Conservation (phyloP, 2,797 vertebrate genomes). For the Acipenser ruthenus region DNA sequence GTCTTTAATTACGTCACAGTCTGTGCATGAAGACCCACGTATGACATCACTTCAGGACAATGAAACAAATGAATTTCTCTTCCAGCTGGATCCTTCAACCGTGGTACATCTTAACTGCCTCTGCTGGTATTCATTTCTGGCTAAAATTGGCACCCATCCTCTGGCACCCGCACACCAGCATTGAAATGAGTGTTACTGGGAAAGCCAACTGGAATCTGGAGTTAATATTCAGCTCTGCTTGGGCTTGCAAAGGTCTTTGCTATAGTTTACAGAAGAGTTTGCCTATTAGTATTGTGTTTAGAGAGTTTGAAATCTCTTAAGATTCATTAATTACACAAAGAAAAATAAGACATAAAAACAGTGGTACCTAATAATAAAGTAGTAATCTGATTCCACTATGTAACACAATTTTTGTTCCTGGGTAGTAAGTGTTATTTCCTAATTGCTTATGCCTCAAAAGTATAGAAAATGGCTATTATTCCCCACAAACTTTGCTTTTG, state of each 20-base stretch:
- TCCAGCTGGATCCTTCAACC: constrained; percentile 49
- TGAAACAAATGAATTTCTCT: constrained; percentile 21
- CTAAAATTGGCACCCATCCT: constrained; percentile 49
- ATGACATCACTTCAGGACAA: constrained; percentile 49
- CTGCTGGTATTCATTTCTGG: constrained; percentile 57
- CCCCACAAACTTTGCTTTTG: too few relatives aligned
- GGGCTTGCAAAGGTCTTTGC: constrained; percentile 73
- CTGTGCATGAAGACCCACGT: constrained; percentile 23
- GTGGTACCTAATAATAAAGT: constrained; percentile 53
- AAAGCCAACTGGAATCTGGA: constrained; percentile 74
- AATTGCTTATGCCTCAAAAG: too few relatives aligned
- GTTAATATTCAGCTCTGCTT: constrained; percentile 66
- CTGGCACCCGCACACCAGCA: constrained; percentile 46
- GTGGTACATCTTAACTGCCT: constrained; percentile 36
- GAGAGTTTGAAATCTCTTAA: constrained; percentile 51
- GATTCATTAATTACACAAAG: constrained; percentile 63
- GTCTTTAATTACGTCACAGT: constrained; percentile 10
- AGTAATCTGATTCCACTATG: constrained; percentile 65
- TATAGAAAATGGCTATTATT: too few relatives aligned
- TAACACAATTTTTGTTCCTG: too few relatives aligned
- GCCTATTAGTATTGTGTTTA: constrained; percentile 57
- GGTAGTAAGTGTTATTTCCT: too few relatives aligned
- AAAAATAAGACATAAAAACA: constrained; percentile 41
- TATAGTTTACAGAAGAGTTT: constrained; percentile 58
- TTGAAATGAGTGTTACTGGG: constrained; percentile 69